Evolutionary conservation across 2,797 vertebrate genomes (phyloP).

Genomic region (Hoplostethus mediterraneus): DNA sequence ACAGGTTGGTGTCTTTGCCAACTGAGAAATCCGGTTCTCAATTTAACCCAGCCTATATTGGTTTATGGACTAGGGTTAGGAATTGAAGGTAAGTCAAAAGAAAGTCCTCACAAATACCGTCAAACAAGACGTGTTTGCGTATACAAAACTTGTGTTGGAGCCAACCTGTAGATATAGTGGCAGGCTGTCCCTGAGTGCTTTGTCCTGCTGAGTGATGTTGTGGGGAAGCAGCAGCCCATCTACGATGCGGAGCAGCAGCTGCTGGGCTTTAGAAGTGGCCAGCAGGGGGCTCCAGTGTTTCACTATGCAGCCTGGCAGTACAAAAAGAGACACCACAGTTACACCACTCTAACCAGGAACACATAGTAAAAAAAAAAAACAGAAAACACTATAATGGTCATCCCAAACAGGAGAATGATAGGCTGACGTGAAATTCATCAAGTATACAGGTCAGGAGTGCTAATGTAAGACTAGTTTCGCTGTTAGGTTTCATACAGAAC

Average conservation of each 20-base stretch:
- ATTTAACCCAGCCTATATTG: too few species aligned
- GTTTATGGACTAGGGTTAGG: too few species aligned
- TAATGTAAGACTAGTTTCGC: too few species aligned
- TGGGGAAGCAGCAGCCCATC: slow-evolving; percentile 93
- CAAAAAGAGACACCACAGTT: slow-evolving; percentile 11
- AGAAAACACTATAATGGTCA: not conserved
- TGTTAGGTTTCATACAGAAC: too few species aligned
- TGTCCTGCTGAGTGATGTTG: slow-evolving; percentile 91
- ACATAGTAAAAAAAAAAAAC: slow-evolving; percentile 12
- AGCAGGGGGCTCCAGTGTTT: slow-evolving; percentile 96
- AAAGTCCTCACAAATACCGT: not conserved
- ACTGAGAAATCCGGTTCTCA: too few species aligned
- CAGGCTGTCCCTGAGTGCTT: slow-evolving; percentile 91
- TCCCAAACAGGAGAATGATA: too few species aligned
- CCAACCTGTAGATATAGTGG: slow-evolving; percentile 93
- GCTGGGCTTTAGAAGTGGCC: slow-evolving; percentile 94
- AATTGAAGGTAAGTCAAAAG: not conserved
- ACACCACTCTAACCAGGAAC: not conserved
- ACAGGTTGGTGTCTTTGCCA: too few species aligned
- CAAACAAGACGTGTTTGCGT: not conserved
- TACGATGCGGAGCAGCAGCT: slow-evolving; percentile 93
- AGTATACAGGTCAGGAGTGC: too few species aligned
- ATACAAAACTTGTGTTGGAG: not conserved
- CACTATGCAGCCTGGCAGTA: slow-evolving; percentile 89
- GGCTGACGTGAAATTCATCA: too few species aligned